Evolutionary conservation across 1,140 invertebrate genomes (phyloP).

Genomic region (Adoxophyes honmai): DNA sequence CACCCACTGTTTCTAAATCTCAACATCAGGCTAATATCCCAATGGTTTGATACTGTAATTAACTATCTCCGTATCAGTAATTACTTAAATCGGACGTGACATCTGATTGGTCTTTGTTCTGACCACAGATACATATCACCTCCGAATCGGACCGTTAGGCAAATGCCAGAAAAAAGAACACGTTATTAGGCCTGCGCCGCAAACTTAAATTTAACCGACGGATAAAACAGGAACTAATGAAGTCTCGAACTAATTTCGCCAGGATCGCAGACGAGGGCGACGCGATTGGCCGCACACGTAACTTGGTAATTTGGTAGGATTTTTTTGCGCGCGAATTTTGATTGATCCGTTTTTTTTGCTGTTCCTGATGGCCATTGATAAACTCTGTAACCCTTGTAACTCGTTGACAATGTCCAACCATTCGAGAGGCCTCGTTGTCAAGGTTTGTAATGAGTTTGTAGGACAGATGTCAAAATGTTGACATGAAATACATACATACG

Average conservation of each 20-base stretch:
- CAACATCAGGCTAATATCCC: conserved; percentile 2
- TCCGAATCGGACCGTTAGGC: conserved; percentile 25
- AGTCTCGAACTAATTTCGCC: background rate
- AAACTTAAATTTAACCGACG: background rate
- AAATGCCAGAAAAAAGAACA: background rate
- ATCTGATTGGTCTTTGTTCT: conserved; percentile 38
- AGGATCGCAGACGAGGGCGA: background rate
- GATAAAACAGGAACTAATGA: background rate
- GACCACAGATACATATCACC: conserved; percentile 30
- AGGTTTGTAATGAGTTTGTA: no score
- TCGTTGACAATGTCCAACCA: no score
- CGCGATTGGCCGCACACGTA: background rate
- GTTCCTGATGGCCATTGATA: no score
- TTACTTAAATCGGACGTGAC: conserved; percentile 23
- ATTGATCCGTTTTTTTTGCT: no score
- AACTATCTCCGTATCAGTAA: no score
- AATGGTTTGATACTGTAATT: no score
- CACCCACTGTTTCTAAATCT: no score
- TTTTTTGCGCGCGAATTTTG: no score
- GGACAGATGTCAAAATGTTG: no score
- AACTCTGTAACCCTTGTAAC: no score
- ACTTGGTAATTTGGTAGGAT: background rate
- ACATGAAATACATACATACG: no score
- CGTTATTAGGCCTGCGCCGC: background rate
- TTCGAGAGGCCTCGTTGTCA: no score